Conservation (phyloP, 2,113 vertebrate genomes). For the Amphilophus citrinellus region DNA sequence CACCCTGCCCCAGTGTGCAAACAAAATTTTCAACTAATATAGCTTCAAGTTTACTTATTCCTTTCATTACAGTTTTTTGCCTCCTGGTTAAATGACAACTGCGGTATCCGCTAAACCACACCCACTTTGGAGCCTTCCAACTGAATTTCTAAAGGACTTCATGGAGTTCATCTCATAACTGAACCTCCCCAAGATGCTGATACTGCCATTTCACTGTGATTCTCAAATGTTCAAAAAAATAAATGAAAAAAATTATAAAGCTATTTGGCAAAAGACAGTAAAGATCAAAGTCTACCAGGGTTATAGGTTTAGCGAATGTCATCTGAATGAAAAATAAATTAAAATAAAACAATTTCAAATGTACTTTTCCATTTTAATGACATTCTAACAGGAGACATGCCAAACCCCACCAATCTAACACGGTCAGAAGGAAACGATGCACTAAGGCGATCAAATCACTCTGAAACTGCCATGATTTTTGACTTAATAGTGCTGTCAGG, state of each 20-base stretch:
- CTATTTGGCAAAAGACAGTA: background rate
- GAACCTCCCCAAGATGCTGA: background rate
- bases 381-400: background rate
- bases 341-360: conserved; percentile 11
- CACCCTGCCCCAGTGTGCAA: background rate
- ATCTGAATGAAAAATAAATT: background rate
- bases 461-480: conserved; percentile 4
- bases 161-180: background rate
- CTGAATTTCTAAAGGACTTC: background rate
- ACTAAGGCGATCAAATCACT: background rate
- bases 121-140: background rate
- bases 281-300: background rate
- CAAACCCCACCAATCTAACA: background rate
- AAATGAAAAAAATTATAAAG: background rate
- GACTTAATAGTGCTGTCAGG: conserved; percentile 7
- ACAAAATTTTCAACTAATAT: background rate
- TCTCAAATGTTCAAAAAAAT: background rate
- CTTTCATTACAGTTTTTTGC: background rate
- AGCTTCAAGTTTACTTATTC: background rate
- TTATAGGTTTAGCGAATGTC: background rate
- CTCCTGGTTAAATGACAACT: background rate
- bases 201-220: background rate
- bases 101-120: background rate
- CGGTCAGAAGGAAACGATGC: background rate
- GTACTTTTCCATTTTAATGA: background rate